Conservation (phyloP, 2,888 invertebrate genomes). For the Argyra leucocephala region DNA sequence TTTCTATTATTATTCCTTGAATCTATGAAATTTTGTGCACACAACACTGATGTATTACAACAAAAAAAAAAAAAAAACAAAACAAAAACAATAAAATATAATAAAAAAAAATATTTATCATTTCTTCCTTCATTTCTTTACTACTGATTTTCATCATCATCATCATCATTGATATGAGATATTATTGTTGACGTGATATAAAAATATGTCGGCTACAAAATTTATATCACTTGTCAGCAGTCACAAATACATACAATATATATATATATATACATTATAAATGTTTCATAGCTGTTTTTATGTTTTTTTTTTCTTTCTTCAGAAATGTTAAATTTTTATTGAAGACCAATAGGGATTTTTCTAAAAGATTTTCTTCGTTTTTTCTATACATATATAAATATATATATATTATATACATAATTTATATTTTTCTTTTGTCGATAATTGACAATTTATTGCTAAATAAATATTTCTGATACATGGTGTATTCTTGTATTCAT, state of each 20-base stretch:
- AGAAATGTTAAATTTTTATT: not conserved
- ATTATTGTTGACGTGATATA: not conserved
- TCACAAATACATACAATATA: too few species aligned
- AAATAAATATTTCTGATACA: not conserved
- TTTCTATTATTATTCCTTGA: too few species aligned
- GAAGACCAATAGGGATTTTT: slow-evolving; percentile 3
- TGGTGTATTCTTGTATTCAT: too few species aligned
- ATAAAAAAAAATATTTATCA: not conserved
- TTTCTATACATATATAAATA: not conserved
- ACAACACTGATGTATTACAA: not conserved
- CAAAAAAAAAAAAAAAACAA: too few species aligned
- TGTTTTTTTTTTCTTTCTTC: not conserved
- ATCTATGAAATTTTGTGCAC: not conserved
- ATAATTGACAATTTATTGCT: slow-evolving; percentile 4
- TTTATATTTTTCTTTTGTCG: not conserved
- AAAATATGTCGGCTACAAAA: not conserved
- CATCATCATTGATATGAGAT: not conserved
- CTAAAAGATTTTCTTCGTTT: not conserved
- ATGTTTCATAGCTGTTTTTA: not conserved
- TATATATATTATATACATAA: too few species aligned
- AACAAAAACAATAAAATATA: too few species aligned
- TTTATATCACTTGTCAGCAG: too few species aligned
- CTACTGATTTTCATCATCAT: too few species aligned
- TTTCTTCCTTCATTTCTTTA: not conserved
- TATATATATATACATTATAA: not conserved